Conservation (phyloP, 2,888 invertebrate species). For the Coleophora flavipennella region DNA sequence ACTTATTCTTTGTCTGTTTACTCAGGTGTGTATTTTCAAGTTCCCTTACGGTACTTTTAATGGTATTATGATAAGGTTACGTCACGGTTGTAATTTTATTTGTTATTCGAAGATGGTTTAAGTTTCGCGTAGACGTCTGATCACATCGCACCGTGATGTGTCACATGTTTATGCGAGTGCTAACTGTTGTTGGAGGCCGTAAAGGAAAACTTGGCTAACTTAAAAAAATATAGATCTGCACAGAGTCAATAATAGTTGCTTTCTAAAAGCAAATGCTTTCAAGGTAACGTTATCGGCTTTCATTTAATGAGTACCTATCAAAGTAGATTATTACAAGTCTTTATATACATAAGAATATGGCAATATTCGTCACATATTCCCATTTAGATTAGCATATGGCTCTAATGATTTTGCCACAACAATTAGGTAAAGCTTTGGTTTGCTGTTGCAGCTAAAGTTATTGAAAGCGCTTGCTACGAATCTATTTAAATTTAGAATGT, state of each 20-base stretch:
- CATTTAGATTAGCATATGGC: too few species aligned
- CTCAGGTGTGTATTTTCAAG: background rate
- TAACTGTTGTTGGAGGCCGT: constrained; percentile 9
- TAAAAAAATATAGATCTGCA: too few species aligned
- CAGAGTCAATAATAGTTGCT: too few species aligned
- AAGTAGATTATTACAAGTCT: too few species aligned
- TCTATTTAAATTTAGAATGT: constrained; percentile 44
- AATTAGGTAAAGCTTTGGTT: constrained; percentile 26
- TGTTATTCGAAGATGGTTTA: background rate
- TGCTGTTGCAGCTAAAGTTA: constrained; percentile 34
- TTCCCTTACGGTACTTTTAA: too few species aligned
- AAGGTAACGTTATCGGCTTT: background rate
- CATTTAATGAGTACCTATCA: too few species aligned
- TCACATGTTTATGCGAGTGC: constrained; percentile 66
- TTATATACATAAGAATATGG: too few species aligned
- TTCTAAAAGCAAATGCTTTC: background rate
- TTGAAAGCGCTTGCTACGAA: constrained; percentile 46
- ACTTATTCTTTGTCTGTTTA: constrained; percentile 11
- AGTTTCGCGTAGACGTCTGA: constrained; percentile 65
- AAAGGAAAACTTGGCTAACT: too few species aligned
- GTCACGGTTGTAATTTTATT: background rate
- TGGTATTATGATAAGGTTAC: too few species aligned
- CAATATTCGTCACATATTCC: too few species aligned
- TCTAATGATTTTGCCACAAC: too few species aligned
- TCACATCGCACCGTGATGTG: constrained; percentile 64